These are phyloP conservation scores for Odocoileus hemionus DNA, from an alignment of 2,113 vertebrate genomes.

Conservation along the genomic window DNA sequence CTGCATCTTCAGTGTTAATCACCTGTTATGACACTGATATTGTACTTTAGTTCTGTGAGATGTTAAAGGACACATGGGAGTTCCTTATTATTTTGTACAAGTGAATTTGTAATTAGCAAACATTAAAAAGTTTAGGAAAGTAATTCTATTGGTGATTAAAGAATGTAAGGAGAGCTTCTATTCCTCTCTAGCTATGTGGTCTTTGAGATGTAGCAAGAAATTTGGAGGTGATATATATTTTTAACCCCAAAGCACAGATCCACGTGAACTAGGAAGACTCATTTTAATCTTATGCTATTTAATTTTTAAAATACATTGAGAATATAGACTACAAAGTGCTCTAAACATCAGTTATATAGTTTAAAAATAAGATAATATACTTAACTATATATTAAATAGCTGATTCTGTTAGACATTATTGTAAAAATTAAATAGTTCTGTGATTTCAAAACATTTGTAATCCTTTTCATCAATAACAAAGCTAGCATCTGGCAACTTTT, in stretches of 20 bases:
- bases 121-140: background rate
- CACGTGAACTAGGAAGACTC: background rate
- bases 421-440: background rate
- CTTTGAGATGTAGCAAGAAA: background rate
- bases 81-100: background rate
- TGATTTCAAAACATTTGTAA: background rate
- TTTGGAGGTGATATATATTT: background rate
- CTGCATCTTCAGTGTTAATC: background rate
- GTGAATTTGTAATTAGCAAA: background rate
- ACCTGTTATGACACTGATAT: background rate
- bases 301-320: background rate
- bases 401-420: background rate
- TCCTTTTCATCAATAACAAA: background rate
- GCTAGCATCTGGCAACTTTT: background rate
- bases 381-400: background rate
- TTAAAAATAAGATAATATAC: background rate
- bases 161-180: background rate
- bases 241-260: background rate
- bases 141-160: background rate
- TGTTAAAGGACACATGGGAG: background rate
- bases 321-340: background rate
- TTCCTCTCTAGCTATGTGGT: background rate
- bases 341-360: background rate
- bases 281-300: background rate
- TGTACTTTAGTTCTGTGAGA: background rate